These are phyloP conservation scores for Aselliscus stoliczkanus DNA, from an alignment of 2,797 vertebrate species.

Conservation along the genomic window DNA sequence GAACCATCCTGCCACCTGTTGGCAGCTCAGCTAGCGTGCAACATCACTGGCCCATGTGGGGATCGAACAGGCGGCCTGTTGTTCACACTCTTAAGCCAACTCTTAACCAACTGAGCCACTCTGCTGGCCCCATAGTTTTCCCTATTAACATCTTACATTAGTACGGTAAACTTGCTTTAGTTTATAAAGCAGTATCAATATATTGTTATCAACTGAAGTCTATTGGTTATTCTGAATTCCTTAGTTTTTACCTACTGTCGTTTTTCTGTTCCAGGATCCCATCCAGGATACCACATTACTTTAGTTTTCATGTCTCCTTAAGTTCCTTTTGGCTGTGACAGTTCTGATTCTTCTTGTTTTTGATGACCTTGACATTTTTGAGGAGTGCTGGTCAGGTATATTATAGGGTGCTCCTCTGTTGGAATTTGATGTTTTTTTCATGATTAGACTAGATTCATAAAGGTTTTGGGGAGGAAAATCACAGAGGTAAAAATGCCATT, in stretches of 20 bases:
- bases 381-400: not conserved
- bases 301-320: not conserved
- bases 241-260: not conserved
- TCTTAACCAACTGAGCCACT: no score
- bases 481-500: not conserved
- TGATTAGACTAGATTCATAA: not conserved
- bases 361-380: constrained; percentile 8
- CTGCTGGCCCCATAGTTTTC: no score
- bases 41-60: no score
- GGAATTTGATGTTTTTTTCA: constrained; percentile 1
- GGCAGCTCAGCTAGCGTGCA: no score
- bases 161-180: not conserved
- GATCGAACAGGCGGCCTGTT: no score
- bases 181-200: not conserved
- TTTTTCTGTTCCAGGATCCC: not conserved
- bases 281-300: not conserved
- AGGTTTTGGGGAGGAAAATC: not conserved
- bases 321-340: not conserved
- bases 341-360: constrained; percentile 28
- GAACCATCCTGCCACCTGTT: no score
- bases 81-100: no score
- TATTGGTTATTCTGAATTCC: not conserved
- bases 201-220: not conserved
- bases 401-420: not conserved
- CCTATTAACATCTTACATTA: not conserved